phyloP scores from a whole-genome alignment of 2,113 vertebrate species.

The Anser brachyrhynchus region DNA sequence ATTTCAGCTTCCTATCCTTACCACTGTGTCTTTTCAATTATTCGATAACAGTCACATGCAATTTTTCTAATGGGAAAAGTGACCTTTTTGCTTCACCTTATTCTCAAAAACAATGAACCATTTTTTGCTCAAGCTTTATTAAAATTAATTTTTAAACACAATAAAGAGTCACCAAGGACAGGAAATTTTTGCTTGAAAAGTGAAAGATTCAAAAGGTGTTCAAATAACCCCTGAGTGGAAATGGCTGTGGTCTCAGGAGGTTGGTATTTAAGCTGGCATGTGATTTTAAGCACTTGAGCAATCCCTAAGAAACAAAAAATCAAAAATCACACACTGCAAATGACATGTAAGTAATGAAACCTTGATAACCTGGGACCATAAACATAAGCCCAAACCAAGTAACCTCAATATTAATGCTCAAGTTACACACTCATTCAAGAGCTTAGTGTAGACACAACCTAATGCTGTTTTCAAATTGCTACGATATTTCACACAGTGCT shows the following conservation, averaged over 20 bases:
- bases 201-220: slow-evolving; percentile 6
- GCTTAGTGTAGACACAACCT: neutral
- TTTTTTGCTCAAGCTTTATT: neutral
- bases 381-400: neutral
- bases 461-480: slow-evolving; percentile 20
- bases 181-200: slow-evolving; percentile 6
- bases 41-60: neutral
- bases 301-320: neutral
- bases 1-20: neutral
- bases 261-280: slow-evolving; percentile 27
- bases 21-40: neutral
- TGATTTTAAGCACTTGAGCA: slow-evolving; percentile 40
- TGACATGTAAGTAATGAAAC: neutral
- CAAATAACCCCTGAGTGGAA: neutral
- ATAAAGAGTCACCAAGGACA: neutral
- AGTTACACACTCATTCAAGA: neutral
- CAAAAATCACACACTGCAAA: neutral
- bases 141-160: neutral
- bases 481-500: slow-evolving; percentile 21
- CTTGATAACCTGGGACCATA: neutral
- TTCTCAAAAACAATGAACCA: slow-evolving; percentile 4
- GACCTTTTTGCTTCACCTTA: neutral
- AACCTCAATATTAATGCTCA: neutral
- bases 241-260: neutral
- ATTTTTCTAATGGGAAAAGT: slow-evolving; percentile 19